These are phyloP conservation scores for Calephelis perditalis DNA, from an alignment of 2,888 invertebrate species.

Conservation along the genomic window DNA sequence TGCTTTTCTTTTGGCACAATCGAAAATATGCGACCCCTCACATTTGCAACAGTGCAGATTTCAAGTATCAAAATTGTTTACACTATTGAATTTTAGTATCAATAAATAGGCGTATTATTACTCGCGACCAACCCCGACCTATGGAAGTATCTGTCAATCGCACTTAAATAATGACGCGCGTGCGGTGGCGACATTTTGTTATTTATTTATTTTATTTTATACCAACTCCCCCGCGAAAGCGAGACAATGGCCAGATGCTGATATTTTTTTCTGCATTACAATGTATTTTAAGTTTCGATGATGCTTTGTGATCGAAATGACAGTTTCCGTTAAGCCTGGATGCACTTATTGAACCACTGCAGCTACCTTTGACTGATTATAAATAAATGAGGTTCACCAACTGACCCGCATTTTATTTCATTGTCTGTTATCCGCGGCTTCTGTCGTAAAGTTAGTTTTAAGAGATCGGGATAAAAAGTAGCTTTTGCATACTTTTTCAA, in stretches of 20 bases:
- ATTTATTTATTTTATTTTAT: constrained; percentile 64
- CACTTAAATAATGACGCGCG: constrained; percentile 73
- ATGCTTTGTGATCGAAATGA: constrained; percentile 50
- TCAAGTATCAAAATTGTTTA: constrained; percentile 34
- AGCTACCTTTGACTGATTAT: constrained; percentile 8
- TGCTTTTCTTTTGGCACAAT: no score
- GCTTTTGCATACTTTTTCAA: no score
- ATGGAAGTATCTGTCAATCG: constrained; percentile 76
- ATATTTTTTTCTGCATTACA: constrained; percentile 69
- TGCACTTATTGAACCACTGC: constrained; percentile 23
- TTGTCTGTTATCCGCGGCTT: no score
- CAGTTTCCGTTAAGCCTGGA: constrained; percentile 54
- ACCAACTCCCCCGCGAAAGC: constrained; percentile 58
- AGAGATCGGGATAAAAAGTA: no score
- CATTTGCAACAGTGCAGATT: constrained; percentile 10
- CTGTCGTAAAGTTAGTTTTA: no score
- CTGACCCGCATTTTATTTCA: constrained; percentile 27
- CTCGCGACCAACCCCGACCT: constrained; percentile 36
- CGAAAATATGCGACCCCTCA: background rate
- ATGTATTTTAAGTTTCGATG: constrained; percentile 66
- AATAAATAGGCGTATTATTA: constrained; percentile 68
- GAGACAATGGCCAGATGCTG: constrained; percentile 75
- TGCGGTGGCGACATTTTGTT: constrained; percentile 73
- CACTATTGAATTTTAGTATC: constrained; percentile 19
- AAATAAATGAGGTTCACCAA: background rate